Conservation (phyloP, 2,797 vertebrate genomes). For the Sylvia borin region DNA sequence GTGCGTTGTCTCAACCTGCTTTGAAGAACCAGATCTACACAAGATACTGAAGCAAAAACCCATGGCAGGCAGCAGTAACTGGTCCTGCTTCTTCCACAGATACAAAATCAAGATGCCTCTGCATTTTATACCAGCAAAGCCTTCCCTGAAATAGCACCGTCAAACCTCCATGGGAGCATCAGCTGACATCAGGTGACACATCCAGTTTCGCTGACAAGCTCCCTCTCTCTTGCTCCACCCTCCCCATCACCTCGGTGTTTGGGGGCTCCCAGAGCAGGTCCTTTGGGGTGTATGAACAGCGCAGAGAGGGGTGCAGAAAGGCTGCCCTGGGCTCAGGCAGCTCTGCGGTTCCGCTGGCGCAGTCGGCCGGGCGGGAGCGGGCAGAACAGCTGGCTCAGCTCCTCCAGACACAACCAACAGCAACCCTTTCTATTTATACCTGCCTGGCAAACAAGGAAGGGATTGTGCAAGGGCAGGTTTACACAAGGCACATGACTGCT, state of each 20-base stretch:
- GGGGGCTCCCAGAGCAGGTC: not conserved
- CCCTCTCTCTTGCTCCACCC: not conserved
- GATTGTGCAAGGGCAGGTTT: constrained; percentile 30
- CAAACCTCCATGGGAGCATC: not conserved
- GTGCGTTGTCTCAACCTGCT: not conserved
- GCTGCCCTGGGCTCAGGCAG: fast-evolving
- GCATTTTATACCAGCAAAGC: not conserved
- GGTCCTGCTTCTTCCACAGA: not conserved
- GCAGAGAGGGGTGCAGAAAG: fast-evolving
- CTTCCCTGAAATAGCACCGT: not conserved
- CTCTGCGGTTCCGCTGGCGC: not conserved
- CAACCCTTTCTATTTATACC: constrained; percentile 34
- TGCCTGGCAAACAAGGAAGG: not conserved
- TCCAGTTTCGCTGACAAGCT: not conserved
- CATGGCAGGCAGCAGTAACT: not conserved
- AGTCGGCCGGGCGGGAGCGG: not conserved
- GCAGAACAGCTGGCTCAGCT: not conserved
- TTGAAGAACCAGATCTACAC: not conserved
- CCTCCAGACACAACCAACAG: not conserved
- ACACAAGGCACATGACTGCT: not conserved
- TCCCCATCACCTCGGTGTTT: fast-evolving
- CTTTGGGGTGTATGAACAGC: fast-evolving
- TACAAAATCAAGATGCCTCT: not conserved
- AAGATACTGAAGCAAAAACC: not conserved
- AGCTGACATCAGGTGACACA: not conserved